Conservation (phyloP, 2,888 invertebrate genomes). For the Rhorus exstirpatorius region DNA sequence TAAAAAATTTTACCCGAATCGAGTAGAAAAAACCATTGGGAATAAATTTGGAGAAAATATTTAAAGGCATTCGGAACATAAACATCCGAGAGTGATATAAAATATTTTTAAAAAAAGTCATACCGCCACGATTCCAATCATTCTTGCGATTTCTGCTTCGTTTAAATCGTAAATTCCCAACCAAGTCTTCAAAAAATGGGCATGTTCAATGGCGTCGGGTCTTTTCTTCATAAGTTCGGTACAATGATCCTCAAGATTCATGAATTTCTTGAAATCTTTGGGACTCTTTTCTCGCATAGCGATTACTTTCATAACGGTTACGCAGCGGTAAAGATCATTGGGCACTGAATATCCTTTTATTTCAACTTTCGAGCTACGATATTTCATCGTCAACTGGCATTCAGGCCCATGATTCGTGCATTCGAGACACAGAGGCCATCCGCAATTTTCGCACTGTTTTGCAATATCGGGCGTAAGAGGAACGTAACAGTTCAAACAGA, state of each 20-base stretch:
- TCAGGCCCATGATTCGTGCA: conserved; percentile 91
- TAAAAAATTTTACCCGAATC: too few species aligned
- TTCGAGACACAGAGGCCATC: conserved; percentile 93
- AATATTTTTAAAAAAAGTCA: background rate
- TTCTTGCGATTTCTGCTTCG: background rate
- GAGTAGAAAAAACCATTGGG: too few species aligned
- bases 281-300: conserved; percentile 89
- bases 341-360: conserved; percentile 91
- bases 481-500: conserved; percentile 92
- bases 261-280: conserved; percentile 89
- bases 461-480: conserved; percentile 86
- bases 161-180: background rate
- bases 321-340: conserved; percentile 89
- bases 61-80: too few species aligned
- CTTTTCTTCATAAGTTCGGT: conserved; percentile 88
- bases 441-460: conserved; percentile 89
- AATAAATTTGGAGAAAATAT: too few species aligned
- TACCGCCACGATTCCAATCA: background rate
- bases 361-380: conserved; percentile 89
- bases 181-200: background rate
- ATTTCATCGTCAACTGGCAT: conserved; percentile 89
- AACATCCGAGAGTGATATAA: too few species aligned
- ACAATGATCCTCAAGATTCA: conserved; percentile 87
- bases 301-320: conserved; percentile 90
- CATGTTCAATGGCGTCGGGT: background rate